Conservation (phyloP, 1,140 invertebrate species). For the Telenomus remus region DNA sequence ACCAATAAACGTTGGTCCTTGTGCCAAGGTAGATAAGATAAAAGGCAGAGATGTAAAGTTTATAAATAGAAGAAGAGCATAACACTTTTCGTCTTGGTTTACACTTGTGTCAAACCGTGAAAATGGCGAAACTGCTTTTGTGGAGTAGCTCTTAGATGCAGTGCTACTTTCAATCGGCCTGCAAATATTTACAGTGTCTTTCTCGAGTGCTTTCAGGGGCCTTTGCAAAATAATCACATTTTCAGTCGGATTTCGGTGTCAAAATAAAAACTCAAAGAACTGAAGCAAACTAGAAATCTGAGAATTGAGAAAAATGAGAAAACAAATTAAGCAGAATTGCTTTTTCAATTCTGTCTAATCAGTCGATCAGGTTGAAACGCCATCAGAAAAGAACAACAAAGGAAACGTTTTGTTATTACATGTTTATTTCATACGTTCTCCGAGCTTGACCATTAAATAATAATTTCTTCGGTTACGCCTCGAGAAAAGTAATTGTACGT, state of each 20-base stretch:
- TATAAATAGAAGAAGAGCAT: constrained; percentile 52
- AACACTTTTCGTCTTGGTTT: constrained; percentile 41
- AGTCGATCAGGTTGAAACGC: too few relatives aligned
- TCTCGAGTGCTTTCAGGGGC: constrained; percentile 7
- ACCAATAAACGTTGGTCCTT: constrained; percentile 32
- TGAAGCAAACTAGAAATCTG: background rate
- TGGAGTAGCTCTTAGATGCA: constrained; percentile 26
- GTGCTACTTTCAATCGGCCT: constrained; percentile 25
- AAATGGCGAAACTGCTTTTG: constrained; percentile 35
- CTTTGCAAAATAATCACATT: background rate
- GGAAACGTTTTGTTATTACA: too few relatives aligned
- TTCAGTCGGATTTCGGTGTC: background rate
- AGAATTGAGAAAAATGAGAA: background rate
- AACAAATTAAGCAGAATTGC: background rate
- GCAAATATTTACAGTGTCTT: constrained; percentile 45
- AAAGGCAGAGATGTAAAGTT: constrained; percentile 30
- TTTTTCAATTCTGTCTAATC: too few relatives aligned
- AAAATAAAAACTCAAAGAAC: background rate
- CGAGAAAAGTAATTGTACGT: background rate
- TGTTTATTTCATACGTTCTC: too few relatives aligned
- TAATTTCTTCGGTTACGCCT: too few relatives aligned
- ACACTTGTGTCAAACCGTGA: constrained; percentile 49
- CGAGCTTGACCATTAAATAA: too few relatives aligned
- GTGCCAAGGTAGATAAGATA: constrained; percentile 49
- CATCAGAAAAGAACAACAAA: too few relatives aligned